These are phyloP conservation scores for Darevskia nairensis DNA, from an alignment of 2,797 vertebrate genomes.

Conservation along the genomic window DNA sequence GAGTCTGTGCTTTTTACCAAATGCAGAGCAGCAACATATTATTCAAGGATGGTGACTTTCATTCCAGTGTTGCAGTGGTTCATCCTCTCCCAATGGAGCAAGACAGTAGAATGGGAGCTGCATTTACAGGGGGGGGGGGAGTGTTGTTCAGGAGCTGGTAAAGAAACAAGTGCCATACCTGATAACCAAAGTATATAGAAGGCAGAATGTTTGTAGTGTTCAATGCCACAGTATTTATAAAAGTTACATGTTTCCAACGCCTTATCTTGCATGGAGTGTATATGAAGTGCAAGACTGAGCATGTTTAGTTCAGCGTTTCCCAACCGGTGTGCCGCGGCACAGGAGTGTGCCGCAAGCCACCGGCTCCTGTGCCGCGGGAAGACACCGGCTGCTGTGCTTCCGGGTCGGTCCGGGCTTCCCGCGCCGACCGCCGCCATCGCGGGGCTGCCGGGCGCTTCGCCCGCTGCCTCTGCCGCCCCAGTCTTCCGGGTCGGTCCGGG, in stretches of 20 bases:
- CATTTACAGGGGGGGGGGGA: neutral
- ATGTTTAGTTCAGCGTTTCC: conserved; percentile 7
- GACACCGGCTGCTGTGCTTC: too few species aligned
- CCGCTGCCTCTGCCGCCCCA: too few species aligned
- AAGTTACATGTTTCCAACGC: neutral
- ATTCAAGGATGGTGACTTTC: too few species aligned
- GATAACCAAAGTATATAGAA: neutral
- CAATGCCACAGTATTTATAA: neutral
- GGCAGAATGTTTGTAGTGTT: neutral
- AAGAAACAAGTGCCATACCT: neutral
- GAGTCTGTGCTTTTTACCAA: neutral
- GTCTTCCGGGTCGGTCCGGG: too few species aligned
- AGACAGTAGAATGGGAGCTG: neutral
- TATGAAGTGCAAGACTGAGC: neutral
- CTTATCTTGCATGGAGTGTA: neutral
- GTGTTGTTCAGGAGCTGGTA: neutral
- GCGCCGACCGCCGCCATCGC: too few species aligned
- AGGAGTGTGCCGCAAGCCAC: too few species aligned
- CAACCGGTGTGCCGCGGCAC: too few species aligned
- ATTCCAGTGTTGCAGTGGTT: too few species aligned
- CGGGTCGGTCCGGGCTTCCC: too few species aligned
- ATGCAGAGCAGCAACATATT: neutral
- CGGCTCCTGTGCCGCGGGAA: too few species aligned
- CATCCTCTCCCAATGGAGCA: neutral
- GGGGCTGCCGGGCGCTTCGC: too few species aligned